Evolutionary conservation across 2,888 invertebrate species (phyloP).

Genomic region (Lithophane semibrunnea): DNA sequence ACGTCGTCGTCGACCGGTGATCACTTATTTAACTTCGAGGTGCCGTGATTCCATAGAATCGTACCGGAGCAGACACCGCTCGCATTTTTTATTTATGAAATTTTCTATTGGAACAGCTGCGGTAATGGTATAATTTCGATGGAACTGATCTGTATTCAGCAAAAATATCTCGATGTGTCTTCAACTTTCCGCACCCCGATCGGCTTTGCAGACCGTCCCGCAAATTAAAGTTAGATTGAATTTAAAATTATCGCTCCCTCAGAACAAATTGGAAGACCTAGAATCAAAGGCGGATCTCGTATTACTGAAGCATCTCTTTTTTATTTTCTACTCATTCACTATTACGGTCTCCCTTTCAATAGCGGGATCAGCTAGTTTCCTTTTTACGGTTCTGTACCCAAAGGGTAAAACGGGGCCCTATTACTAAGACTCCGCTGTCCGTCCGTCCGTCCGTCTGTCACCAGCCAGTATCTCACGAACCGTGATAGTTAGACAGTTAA

Average conservation of each 20-base stretch:
- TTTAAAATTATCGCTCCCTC: constrained; percentile 71
- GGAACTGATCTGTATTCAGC: constrained; percentile 85
- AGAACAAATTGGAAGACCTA: constrained; percentile 53
- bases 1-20: constrained; percentile 85
- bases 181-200: constrained; percentile 74
- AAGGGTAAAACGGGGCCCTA: too few species aligned
- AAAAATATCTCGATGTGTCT: constrained; percentile 79
- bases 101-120: constrained; percentile 81
- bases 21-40: constrained; percentile 89
- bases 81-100: constrained; percentile 88
- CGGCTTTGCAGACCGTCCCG: constrained; percentile 73
- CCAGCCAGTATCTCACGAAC: too few species aligned
- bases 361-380: constrained; percentile 28
- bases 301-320: constrained; percentile 12
- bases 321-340: constrained; percentile 32
- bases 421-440: too few species aligned
- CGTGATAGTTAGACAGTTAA: too few species aligned
- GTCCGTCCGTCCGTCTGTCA: too few species aligned
- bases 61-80: constrained; percentile 80
- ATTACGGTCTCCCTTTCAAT: constrained; percentile 9
- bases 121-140: constrained; percentile 87
- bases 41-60: constrained; percentile 88
- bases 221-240: constrained; percentile 80
- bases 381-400: too few species aligned
- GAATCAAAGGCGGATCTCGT: constrained; percentile 30